Percentiles rank a stretch among this genome's conserved stretches.
phyloP scores from a whole-genome alignment of 2,797 vertebrate species.

The Thamnophis elegans region DNA sequence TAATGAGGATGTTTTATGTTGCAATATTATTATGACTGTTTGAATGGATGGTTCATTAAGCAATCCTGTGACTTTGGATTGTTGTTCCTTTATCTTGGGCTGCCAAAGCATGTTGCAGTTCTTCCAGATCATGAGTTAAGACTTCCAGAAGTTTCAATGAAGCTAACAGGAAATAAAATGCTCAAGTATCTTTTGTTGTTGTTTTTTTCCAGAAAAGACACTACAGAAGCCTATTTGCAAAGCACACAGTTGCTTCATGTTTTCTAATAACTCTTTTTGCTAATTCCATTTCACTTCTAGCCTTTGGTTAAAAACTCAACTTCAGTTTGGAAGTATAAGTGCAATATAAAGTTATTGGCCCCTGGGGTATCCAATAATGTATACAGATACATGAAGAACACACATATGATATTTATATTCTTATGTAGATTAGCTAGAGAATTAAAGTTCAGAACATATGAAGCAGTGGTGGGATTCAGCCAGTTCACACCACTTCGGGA shows the following conservation, averaged over 20 bases:
- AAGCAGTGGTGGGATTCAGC: no score
- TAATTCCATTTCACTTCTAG: neutral
- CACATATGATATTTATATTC: neutral
- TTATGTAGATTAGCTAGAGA: neutral
- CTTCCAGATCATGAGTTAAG: neutral
- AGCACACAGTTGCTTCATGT: neutral
- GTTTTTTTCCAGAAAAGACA: neutral
- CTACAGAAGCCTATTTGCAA: neutral
- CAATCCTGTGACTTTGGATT: conserved; percentile 3
- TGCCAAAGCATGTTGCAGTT: neutral
- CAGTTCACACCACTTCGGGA: no score
- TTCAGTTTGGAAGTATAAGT: neutral
- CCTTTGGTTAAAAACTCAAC: neutral
- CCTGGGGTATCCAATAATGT: neutral
- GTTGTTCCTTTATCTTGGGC: neutral
- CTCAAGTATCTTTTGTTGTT: neutral
- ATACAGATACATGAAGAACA: neutral
- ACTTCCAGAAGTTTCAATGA: neutral
- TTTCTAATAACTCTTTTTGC: neutral
- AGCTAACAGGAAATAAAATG: neutral
- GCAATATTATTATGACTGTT: neutral
- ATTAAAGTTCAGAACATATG: neutral
- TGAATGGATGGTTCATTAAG: neutral
- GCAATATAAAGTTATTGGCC: neutral
- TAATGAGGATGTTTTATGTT: neutral